A percentile compares a stretch with the other conserved stretches of the same genome.
These are phyloP conservation scores for Druon quercuslanigerum DNA, from an alignment of 1,140 invertebrate species.

Conservation along the genomic window DNA sequence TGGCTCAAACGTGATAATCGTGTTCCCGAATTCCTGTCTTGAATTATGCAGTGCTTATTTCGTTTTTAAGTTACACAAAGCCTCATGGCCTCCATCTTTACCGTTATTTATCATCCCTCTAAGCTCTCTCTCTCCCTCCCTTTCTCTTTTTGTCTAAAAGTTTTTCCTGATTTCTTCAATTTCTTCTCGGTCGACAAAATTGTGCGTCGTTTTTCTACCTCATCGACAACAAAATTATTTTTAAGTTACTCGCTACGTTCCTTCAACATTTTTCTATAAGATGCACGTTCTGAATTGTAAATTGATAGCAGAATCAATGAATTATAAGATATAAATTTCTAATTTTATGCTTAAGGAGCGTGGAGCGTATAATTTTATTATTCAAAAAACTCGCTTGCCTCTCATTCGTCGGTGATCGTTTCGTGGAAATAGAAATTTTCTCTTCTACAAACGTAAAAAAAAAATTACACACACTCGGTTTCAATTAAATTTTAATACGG, in stretches of 20 bases:
- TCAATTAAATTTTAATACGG: neutral
- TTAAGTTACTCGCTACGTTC: conserved; percentile 53
- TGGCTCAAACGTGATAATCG: conserved; percentile 38
- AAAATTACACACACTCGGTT: conserved; percentile 10
- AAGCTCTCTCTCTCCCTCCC: conserved; percentile 13
- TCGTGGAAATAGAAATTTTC: conserved; percentile 14
- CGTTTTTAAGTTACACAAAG: conserved; percentile 55
- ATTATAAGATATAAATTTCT: conserved; percentile 36
- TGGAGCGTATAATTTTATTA: conserved; percentile 33
- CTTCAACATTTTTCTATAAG: conserved; percentile 35
- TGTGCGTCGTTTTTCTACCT: conserved; percentile 23
- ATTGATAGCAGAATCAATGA: conserved; percentile 28
- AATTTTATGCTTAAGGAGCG: conserved; percentile 58
- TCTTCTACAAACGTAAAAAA: neutral
- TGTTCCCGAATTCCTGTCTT: conserved; percentile 42
- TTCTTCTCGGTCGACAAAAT: conserved; percentile 34
- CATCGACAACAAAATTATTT: conserved; percentile 48
- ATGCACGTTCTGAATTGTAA: no score
- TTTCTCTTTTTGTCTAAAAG: conserved; percentile 36
- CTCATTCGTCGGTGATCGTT: conserved; percentile 55
- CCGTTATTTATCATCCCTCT: conserved; percentile 40
- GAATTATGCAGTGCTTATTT: conserved; percentile 38
- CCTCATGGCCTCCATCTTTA: conserved; percentile 67
- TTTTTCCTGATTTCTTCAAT: conserved; percentile 42
- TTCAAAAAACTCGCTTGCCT: conserved; percentile 54